A percentile compares a stretch with the other conserved stretches of the same genome.
Conservation (phyloP, 1,140 invertebrate genomes). For the Bombus confusus region DNA sequence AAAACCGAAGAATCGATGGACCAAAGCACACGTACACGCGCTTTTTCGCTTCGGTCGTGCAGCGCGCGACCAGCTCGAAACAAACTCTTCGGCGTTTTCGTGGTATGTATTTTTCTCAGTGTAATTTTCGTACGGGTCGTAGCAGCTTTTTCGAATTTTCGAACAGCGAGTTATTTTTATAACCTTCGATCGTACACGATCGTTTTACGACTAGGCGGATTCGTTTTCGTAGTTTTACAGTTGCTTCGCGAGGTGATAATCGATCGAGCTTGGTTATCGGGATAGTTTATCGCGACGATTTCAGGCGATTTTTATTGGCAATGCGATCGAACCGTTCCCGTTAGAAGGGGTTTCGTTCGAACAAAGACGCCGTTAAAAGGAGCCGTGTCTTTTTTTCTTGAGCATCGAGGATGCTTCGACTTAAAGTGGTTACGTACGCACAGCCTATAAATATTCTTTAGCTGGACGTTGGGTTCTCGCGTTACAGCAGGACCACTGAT, state of each 20-base stretch:
- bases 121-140: not conserved
- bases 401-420: slow-evolving; percentile 55
- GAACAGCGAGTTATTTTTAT: not conserved
- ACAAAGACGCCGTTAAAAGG: slow-evolving; percentile 34
- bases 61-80: too few relatives aligned
- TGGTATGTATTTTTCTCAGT: too few relatives aligned
- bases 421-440: slow-evolving; percentile 51
- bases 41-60: too few relatives aligned
- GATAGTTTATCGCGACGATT: not conserved
- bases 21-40: too few relatives aligned
- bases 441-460: slow-evolving; percentile 61
- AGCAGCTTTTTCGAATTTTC: not conserved
- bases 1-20: too few relatives aligned
- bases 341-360: not conserved
- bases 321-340: not conserved
- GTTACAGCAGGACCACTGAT: slow-evolving; percentile 53
- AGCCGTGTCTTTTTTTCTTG: slow-evolving; percentile 37
- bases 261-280: not conserved
- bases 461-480: slow-evolving; percentile 58
- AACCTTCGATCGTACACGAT: not conserved
- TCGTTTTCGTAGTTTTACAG: not conserved
- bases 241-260: not conserved
- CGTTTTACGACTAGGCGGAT: not conserved
- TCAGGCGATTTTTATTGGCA: not conserved
- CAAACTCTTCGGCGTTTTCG: too few relatives aligned